Conservation (phyloP, 2,888 invertebrate genomes). For the Galeopsomyia nigrocyanea region DNA sequence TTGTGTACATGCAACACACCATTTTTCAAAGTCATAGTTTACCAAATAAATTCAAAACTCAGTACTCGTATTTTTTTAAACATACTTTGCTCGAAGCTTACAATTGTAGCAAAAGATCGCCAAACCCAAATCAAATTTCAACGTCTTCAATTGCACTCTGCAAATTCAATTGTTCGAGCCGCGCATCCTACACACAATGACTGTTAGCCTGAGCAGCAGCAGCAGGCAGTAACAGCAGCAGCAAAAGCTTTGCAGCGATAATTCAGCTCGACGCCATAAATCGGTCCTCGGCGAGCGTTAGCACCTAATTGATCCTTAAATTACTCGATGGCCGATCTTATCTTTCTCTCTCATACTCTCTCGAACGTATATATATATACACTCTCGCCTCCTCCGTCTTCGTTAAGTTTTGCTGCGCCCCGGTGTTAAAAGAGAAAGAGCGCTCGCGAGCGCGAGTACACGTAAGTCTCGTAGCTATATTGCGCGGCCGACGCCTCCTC, state of each 20-base stretch:
- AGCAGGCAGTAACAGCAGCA: background rate
- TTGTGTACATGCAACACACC: background rate
- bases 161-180: slow-evolving; percentile 14
- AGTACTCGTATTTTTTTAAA: too few species aligned
- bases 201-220: background rate
- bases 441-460: background rate
- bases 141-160: background rate
- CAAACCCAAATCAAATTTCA: slow-evolving; percentile 9
- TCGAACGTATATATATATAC: background rate
- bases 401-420: too few species aligned
- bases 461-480: slow-evolving; percentile 15
- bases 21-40: background rate
- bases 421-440: too few species aligned
- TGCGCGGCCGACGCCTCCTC: slow-evolving; percentile 25
- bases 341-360: slow-evolving; percentile 6
- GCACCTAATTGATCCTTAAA: slow-evolving; percentile 47
- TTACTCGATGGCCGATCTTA: slow-evolving; percentile 45
- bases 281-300: slow-evolving; percentile 2
- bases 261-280: slow-evolving; percentile 24
- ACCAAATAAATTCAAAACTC: background rate
- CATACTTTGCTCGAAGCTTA: too few species aligned
- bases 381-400: background rate
- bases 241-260: slow-evolving; percentile 1
- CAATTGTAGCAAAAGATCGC: background rate
- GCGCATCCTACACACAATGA: slow-evolving; percentile 20